These are phyloP conservation scores for Fundulus diaphanus DNA, from an alignment of 2,797 vertebrate species.

Conservation along the genomic window DNA sequence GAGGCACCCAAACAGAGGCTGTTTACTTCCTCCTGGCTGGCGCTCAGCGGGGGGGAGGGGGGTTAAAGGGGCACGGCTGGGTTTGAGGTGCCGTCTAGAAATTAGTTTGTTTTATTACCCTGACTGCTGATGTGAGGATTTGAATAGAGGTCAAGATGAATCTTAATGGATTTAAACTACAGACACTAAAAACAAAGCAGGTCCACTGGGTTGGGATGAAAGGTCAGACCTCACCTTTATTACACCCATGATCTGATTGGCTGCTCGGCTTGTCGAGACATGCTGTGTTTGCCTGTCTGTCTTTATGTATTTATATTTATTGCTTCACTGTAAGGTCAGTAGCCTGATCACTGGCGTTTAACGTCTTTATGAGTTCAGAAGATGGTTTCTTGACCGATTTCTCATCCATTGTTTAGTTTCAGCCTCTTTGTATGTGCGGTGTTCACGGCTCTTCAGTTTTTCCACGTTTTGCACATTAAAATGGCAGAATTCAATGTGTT, in stretches of 20 bases:
- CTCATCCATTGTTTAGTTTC: not conserved
- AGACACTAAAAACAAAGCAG: constrained; percentile 11
- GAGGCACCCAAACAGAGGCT: constrained; percentile 63
- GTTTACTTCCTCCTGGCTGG: constrained; percentile 63
- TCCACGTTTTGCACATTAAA: not conserved
- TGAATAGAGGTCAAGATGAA: constrained; percentile 52
- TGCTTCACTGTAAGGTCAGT: constrained; percentile 12
- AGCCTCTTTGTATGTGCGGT: not conserved
- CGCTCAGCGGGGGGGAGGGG: not conserved
- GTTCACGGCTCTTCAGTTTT: not conserved
- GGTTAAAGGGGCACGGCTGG: constrained; percentile 19
- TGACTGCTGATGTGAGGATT: constrained; percentile 15
- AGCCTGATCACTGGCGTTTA: not conserved
- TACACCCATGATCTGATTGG: constrained; percentile 66
- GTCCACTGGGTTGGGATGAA: constrained; percentile 51
- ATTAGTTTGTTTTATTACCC: constrained; percentile 43
- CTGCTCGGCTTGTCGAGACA: constrained; percentile 42
- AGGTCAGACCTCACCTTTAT: constrained; percentile 65
- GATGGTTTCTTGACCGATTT: not conserved
- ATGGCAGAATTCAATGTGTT: not conserved
- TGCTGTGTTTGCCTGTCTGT: constrained; percentile 19
- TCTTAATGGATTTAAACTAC: constrained; percentile 30
- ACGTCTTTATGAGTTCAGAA: not conserved
- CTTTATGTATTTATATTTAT: constrained; percentile 27
- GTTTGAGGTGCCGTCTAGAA: constrained; percentile 18